A percentile compares a stretch with the other conserved stretches of the same genome.
Evolutionary conservation across 2,113 vertebrate species (phyloP).

Genomic region (Turdus rufiventris): DNA sequence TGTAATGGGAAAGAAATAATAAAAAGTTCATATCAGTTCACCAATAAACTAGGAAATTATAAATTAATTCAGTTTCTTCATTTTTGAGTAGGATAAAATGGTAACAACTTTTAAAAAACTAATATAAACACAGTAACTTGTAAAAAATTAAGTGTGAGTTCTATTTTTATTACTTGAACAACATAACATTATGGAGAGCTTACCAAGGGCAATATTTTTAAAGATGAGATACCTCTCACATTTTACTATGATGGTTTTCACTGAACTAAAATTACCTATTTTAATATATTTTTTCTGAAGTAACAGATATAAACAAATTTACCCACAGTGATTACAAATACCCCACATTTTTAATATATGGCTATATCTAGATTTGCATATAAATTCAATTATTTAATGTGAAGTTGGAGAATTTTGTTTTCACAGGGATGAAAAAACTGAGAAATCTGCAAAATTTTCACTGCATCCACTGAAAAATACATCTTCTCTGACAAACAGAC

Average conservation of each 20-base stretch:
- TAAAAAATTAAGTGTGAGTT: neutral
- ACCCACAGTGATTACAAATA: neutral
- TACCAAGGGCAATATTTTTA: neutral
- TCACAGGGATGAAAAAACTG: neutral
- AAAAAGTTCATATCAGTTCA: neutral
- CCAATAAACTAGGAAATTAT: neutral
- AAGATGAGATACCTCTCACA: neutral
- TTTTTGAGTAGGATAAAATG: neutral
- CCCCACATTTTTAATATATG: neutral
- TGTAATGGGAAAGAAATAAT: neutral
- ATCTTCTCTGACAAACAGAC: neutral
- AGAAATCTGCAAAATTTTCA: neutral
- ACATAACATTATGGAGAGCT: neutral
- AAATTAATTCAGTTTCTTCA: neutral
- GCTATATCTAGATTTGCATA: neutral
- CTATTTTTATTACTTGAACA: neutral
- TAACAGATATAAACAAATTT: neutral
- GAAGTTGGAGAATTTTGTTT: neutral
- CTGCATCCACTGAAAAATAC: neutral
- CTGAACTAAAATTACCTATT: rapidly evolving
- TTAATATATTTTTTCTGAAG: neutral
- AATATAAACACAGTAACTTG: neutral
- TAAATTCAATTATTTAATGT: neutral
- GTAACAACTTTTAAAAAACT: neutral
- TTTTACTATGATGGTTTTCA: neutral